phyloP scores from a whole-genome alignment of 1,140 invertebrate genomes.

The Heliconius hermathena region DNA sequence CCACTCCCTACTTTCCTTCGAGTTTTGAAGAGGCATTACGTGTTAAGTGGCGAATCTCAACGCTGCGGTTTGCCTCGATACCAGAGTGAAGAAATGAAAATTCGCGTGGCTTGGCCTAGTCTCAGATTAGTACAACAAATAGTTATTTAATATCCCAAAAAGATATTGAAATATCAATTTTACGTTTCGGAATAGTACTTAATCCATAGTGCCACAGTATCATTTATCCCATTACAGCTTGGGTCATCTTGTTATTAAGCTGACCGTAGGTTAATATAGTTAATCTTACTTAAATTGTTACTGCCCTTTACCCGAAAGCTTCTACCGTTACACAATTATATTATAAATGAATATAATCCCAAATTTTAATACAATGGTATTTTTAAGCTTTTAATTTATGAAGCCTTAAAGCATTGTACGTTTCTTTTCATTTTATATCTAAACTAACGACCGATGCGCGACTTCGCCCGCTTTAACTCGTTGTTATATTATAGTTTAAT shows the following conservation, averaged over 20 bases:
- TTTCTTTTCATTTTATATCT: neutral
- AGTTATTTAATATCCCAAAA: too few species aligned
- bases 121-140: too few species aligned
- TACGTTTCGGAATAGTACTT: neutral
- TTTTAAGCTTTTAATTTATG: neutral
- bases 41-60: too few species aligned
- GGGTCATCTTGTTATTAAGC: constrained; percentile 24
- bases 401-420: neutral
- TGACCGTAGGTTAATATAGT: constrained; percentile 23
- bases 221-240: constrained; percentile 16
- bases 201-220: neutral
- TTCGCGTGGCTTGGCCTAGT: too few species aligned
- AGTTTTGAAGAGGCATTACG: too few species aligned
- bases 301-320: neutral
- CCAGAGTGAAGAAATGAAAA: too few species aligned
- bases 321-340: neutral
- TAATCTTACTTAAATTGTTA: constrained; percentile 25
- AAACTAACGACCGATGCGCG: too few species aligned
- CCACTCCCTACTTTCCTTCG: too few species aligned
- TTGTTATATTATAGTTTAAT: too few species aligned
- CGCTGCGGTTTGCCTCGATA: too few species aligned
- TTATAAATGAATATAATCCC: neutral
- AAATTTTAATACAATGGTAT: neutral
- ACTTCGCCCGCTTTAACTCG: too few species aligned
- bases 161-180: neutral